Conservation (phyloP, 2,797 vertebrate genomes). For the Neomorphus geoffroyi region DNA sequence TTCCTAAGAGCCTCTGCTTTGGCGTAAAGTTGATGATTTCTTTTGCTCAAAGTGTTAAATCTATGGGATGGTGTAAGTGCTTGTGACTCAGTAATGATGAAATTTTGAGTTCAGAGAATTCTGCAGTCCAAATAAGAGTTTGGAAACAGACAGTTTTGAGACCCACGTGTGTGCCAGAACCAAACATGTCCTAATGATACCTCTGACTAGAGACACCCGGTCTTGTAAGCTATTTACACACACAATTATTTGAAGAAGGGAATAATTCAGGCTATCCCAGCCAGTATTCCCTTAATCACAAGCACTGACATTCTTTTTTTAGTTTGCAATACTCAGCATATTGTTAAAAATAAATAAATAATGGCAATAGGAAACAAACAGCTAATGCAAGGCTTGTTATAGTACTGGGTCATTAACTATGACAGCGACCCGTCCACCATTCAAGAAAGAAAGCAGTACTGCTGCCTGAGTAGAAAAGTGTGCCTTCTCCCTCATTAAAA, state of each 20-base stretch:
- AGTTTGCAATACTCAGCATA: background rate
- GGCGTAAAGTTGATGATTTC: too few species aligned
- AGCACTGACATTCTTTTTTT: background rate
- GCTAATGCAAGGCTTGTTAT: background rate
- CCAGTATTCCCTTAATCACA: background rate
- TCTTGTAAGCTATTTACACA: background rate
- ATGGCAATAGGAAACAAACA: slow-evolving; percentile 15
- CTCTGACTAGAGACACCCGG: background rate
- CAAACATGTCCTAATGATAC: background rate
- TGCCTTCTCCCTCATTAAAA: slow-evolving; percentile 43
- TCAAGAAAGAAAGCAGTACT: background rate
- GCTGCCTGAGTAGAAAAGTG: slow-evolving; percentile 7
- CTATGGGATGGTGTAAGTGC: background rate
- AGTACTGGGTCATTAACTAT: slow-evolving; percentile 8
- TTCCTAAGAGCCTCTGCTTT: too few species aligned
- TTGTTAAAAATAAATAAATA: slow-evolving; percentile 11
- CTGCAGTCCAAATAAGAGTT: background rate
- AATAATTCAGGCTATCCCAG: background rate
- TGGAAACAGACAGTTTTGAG: background rate
- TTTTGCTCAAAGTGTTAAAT: background rate
- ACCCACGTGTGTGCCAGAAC: background rate
- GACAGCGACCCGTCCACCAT: slow-evolving; percentile 21
- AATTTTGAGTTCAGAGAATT: background rate
- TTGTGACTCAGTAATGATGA: background rate
- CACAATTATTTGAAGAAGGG: background rate